Evolutionary conservation across 2,888 invertebrate species (phyloP), one percentile per base, ranked within the genome.

Genomic region (Papilio gigon): DNA sequence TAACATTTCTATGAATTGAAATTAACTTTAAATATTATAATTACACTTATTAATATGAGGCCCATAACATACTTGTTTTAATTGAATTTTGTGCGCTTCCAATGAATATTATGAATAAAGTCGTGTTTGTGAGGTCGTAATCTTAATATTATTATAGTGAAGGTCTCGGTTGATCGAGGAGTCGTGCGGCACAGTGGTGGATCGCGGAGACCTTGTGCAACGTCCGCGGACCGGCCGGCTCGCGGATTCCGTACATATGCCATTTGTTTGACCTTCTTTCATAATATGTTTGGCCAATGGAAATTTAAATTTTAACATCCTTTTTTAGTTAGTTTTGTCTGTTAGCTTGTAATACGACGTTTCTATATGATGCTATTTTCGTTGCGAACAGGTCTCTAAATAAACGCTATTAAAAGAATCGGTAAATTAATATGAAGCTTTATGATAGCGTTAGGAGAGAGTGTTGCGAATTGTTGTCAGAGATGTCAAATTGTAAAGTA

Each of bases 401-500:
- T n/a, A n/a, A n/a, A n/a, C n/a, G n/a, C n/a, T n/a, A n/a, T n/a
- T n/a, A n/a, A n/a, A n/a, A n/a, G n/a, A n/a, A n/a, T n/a, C n/a
- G n/a, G n/a, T n/a, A 35, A 35, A 0, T 35, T 35, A 35, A 35
- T 4, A 9, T 6, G 3, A 2, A 2, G 1, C 20, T 50, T 50
- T 17, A 8, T 50, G 1, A 1, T 22, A 22, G 50, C 6, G 20
- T 9, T 17, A 35, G 33, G 33, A 9, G 33, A 67, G 61, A 44
- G 62, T 67, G 42, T 42, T 25, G 11, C 58, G 58, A 44, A 33
- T 11, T 58, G 58, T 17, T 35, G 1, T n/a, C 12, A 11, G n/a
- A 20, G 20, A 27, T 17, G 35, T 47, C 47, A 30, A 50, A 37
- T 68, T 37, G 22, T 37, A 47, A 63, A 68, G 58, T 64, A 68